Conservation (phyloP, 2,113 vertebrate genomes). For the Turnix velox region DNA sequence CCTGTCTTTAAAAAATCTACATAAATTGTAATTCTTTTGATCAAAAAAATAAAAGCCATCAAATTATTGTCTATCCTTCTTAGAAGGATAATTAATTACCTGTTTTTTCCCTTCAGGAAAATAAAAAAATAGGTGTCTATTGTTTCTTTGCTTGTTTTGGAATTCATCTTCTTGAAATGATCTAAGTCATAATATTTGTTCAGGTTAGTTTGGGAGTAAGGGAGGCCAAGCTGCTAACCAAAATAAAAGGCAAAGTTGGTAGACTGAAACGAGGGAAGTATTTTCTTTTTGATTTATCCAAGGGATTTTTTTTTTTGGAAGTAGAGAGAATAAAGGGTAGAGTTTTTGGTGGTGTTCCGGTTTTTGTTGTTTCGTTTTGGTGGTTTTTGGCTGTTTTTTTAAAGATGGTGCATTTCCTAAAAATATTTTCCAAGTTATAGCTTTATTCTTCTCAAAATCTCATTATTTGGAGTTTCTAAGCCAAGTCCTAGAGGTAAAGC, state of each 20-base stretch:
- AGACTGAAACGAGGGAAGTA: neutral
- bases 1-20: neutral
- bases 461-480: neutral
- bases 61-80: neutral
- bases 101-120: neutral
- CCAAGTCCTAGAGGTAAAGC: neutral
- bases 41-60: neutral
- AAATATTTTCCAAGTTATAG: neutral
- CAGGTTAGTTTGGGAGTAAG: constrained; percentile 21
- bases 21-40: neutral
- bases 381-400: neutral
- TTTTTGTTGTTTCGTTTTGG: neutral
- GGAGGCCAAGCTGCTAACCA: constrained; percentile 45
- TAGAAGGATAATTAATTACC: neutral
- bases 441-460: neutral
- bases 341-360: neutral
- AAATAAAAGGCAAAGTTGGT: constrained; percentile 33
- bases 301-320: neutral
- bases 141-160: constrained; percentile 55
- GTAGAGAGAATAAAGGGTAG: neutral
- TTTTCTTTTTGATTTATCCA: constrained; percentile 1
- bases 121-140: neutral
- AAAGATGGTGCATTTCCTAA: neutral
- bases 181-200: constrained; percentile 52
- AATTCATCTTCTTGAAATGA: constrained; percentile 12